Conservation (phyloP, 2,113 vertebrate genomes). For the Lethenteron reissneri region DNA sequence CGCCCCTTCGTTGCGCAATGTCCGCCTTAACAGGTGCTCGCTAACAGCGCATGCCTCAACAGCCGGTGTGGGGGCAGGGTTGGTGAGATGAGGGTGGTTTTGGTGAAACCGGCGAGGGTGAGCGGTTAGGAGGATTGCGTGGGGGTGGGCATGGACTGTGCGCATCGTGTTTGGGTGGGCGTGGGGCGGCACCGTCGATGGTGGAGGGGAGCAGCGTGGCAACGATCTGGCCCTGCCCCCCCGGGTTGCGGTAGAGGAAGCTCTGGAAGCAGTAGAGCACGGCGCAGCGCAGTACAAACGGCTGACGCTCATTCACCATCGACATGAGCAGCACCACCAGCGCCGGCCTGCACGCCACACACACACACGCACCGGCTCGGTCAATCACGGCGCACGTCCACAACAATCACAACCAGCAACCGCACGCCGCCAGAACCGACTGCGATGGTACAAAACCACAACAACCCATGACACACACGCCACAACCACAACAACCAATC, state of each 20-base stretch:
- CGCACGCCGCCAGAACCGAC: neutral
- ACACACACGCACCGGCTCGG: too few relatives aligned
- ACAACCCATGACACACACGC: neutral
- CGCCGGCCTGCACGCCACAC: constrained; percentile 35
- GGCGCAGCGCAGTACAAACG: constrained; percentile 78
- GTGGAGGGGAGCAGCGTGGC: constrained; percentile 81
- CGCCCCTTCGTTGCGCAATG: too few relatives aligned
- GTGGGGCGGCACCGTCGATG: constrained; percentile 48
- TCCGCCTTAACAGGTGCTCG: too few relatives aligned
- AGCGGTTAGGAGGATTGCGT: too few relatives aligned
- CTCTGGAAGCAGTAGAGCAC: constrained; percentile 98
- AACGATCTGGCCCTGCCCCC: constrained; percentile 88
- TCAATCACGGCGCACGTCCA: neutral
- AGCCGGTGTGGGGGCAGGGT: too few relatives aligned
- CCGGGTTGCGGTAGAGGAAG: constrained; percentile 88
- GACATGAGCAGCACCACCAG: constrained; percentile 83
- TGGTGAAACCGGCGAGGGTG: too few relatives aligned
- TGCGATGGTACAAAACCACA: neutral
- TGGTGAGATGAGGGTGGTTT: too few relatives aligned
- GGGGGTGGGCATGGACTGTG: neutral
- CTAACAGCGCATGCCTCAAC: too few relatives aligned
- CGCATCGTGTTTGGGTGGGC: neutral
- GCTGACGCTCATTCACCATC: constrained; percentile 92
- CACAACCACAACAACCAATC: neutral
- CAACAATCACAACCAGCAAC: neutral